Evolutionary conservation across 2,888 invertebrate species (phyloP).

Genomic region (Habrosyne pyritoides): DNA sequence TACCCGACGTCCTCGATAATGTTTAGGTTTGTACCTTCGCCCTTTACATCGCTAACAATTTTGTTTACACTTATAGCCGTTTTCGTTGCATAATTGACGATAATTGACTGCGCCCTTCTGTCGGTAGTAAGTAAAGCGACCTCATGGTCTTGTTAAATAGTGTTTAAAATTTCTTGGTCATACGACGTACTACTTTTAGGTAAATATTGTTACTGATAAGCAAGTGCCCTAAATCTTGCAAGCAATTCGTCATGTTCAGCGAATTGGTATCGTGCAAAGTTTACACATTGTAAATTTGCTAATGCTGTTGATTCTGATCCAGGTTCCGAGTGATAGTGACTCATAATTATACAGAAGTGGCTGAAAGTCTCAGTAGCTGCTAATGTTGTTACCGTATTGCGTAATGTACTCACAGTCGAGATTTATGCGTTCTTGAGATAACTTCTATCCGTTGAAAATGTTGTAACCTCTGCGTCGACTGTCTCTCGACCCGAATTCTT

Average conservation of each 20-base stretch:
- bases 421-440: conserved; percentile 49
- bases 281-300: conserved; percentile 33
- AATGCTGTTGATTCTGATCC: conserved; percentile 31
- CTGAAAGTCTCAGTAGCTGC: conserved; percentile 33
- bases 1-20: conserved; percentile 25
- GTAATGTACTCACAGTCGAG: conserved; percentile 41
- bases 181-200: conserved; percentile 41
- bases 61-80: conserved; percentile 52
- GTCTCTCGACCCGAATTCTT: conserved; percentile 39
- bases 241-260: conserved; percentile 25
- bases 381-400: conserved; percentile 44
- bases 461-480: conserved; percentile 36
- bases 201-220: conserved; percentile 21
- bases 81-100: conserved; percentile 52
- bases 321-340: conserved; percentile 38
- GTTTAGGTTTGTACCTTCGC: conserved; percentile 39
- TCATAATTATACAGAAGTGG: conserved; percentile 36
- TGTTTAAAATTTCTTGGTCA: conserved; percentile 19
- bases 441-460: conserved; percentile 38
- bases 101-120: conserved; percentile 57
- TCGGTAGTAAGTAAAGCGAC: conserved; percentile 39
- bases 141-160: conserved; percentile 42
- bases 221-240: conserved; percentile 32
- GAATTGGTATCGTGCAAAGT: conserved; percentile 36
- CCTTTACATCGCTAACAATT: conserved; percentile 55